Conservation (phyloP, 2,888 invertebrate species). For the Apamea epomidion region DNA sequence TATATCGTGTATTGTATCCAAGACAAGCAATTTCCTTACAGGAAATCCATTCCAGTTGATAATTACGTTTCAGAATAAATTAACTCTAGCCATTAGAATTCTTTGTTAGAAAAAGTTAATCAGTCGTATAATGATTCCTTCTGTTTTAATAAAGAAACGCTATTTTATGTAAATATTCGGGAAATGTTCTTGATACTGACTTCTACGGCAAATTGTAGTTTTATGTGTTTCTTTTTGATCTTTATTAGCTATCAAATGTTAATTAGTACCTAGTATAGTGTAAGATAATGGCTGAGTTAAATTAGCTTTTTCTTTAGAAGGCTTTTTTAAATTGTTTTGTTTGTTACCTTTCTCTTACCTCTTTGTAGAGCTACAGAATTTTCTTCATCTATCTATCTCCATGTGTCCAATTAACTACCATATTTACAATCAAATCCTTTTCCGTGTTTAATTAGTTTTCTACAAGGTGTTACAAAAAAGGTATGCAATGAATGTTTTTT, state of each 20-base stretch:
- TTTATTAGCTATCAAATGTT: conserved; percentile 13
- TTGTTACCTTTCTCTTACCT: neutral
- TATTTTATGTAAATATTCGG: conserved; percentile 19
- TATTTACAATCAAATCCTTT: neutral
- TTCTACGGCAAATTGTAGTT: neutral
- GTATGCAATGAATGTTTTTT: neutral
- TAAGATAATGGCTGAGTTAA: neutral
- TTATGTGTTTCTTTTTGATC: conserved; percentile 13
- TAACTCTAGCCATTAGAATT: conserved; percentile 17
- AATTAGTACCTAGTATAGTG: conserved; percentile 6
- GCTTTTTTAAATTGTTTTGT: neutral
- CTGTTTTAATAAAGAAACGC: conserved; percentile 19
- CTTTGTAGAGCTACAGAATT: neutral
- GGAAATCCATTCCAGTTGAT: conserved; percentile 49
- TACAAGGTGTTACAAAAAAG: neutral
- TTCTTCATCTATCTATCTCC: neutral
- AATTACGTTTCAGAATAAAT: conserved; percentile 47
- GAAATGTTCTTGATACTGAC: conserved; percentile 27
- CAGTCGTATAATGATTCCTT: conserved; percentile 16
- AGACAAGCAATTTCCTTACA: conserved; percentile 38
- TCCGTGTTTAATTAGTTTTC: neutral
- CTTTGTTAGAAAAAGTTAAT: conserved; percentile 49
- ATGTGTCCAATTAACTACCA: neutral
- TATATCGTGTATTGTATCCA: conserved; percentile 9
- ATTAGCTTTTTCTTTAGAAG: neutral